Percentiles rank a stretch among this genome's conserved stretches.
phyloP scores from a whole-genome alignment of 2,888 invertebrate genomes.

The Urechis unicinctus region DNA sequence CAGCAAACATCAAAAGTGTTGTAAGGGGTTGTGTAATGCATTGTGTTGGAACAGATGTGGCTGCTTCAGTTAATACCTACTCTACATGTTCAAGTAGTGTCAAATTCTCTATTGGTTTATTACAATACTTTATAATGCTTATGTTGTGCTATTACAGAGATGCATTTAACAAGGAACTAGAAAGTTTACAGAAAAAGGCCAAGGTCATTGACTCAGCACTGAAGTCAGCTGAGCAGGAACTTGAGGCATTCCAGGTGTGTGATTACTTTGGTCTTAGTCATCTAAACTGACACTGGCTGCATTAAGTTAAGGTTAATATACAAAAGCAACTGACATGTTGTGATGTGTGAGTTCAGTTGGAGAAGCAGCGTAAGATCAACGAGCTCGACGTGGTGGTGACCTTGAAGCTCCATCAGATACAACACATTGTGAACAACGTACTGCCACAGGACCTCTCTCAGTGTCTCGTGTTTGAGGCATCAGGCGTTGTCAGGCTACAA shows the following conservation, averaged over 20 bases:
- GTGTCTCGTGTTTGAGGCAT: conserved; percentile 45
- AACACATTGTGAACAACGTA: conserved; percentile 38
- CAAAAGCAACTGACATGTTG: too few relatives aligned
- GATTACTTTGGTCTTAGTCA: too few relatives aligned
- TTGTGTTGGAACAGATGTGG: too few relatives aligned
- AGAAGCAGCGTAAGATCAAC: conserved; percentile 66
- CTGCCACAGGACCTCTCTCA: conserved; percentile 43
- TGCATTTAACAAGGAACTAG: conserved; percentile 43
- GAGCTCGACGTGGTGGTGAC: conserved; percentile 59
- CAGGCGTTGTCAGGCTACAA: conserved; percentile 37
- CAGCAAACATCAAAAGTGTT: too few relatives aligned
- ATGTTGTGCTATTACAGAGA: conserved; percentile 25
- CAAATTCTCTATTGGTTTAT: too few relatives aligned
- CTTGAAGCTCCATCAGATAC: conserved; percentile 47
- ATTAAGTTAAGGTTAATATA: too few relatives aligned
- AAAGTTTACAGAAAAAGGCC: conserved; percentile 43
- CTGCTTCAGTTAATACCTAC: too few relatives aligned
- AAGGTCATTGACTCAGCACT: conserved; percentile 43
- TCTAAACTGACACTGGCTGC: too few relatives aligned
- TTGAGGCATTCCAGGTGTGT: conserved; percentile 49
- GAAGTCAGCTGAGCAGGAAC: conserved; percentile 44
- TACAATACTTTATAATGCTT: too few relatives aligned
- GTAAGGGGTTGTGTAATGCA: too few relatives aligned
- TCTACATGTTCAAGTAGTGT: too few relatives aligned
- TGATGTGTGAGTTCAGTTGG: conserved; percentile 31